phyloP scores from a whole-genome alignment of 2,888 invertebrate genomes.

The Empis stercorea region DNA sequence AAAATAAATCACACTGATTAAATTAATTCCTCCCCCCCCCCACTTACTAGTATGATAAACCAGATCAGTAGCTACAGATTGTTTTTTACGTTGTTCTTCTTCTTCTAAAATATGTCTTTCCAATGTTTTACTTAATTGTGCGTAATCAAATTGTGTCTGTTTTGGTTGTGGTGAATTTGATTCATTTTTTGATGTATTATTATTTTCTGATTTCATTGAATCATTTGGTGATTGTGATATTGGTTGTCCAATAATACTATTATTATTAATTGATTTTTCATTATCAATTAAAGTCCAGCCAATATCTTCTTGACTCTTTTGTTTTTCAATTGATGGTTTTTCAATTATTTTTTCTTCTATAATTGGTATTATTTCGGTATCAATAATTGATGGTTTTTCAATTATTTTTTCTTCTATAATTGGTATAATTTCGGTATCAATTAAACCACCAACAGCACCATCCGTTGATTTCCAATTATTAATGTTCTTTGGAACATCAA shows the following conservation, averaged over 20 bases:
- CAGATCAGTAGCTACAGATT: not conserved
- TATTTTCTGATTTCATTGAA: not conserved
- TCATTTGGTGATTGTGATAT: not conserved
- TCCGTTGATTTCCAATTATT: not conserved
- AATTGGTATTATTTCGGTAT: too few relatives aligned
- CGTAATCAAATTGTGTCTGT: slow-evolving; percentile 15
- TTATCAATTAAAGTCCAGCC: slow-evolving; percentile 31
- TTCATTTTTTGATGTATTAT: not conserved
- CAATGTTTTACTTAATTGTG: slow-evolving; percentile 22
- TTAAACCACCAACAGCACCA: not conserved
- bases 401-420: too few relatives aligned
- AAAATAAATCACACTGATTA: too few relatives aligned
- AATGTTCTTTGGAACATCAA: not conserved
- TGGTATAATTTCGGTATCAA: too few relatives aligned
- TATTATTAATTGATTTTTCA: slow-evolving; percentile 7
- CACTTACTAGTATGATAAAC: too few relatives aligned
- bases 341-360: not conserved
- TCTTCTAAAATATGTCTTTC: slow-evolving; percentile 24
- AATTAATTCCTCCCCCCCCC: too few relatives aligned
- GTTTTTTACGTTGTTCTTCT: not conserved
- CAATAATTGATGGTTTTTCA: not conserved
- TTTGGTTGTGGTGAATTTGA: too few relatives aligned
- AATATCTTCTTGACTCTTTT: slow-evolving; percentile 17
- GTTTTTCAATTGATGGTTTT: not conserved
- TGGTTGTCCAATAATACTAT: not conserved